Percentiles rank a stretch among this genome's conserved stretches.
Conservation (phyloP, 2,888 invertebrate species). For the Anaspis maculata region DNA sequence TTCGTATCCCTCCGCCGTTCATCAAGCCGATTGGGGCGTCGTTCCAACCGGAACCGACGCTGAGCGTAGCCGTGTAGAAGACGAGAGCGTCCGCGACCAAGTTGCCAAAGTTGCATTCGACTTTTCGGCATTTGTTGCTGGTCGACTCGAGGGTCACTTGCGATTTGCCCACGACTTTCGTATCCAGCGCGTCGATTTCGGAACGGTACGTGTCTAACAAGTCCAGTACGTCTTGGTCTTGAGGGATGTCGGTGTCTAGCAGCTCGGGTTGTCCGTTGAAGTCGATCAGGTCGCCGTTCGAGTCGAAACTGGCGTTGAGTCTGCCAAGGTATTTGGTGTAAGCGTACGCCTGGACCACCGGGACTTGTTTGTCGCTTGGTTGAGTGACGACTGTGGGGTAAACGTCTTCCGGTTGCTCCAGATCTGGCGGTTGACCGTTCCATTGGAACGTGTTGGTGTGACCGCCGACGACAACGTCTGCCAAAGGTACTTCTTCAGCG, state of each 20-base stretch:
- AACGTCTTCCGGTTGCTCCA: conserved; percentile 60
- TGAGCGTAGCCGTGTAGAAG: conserved; percentile 41
- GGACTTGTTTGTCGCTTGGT: conserved; percentile 60
- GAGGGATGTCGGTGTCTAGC: conserved; percentile 54
- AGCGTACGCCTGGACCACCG: conserved; percentile 84
- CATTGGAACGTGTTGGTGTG: conserved; percentile 88
- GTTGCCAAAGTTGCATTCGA: conserved; percentile 82
- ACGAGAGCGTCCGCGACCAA: conserved; percentile 70
- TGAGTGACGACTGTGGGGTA: conserved; percentile 72
- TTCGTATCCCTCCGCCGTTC: conserved; percentile 70
- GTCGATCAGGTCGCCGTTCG: conserved; percentile 56
- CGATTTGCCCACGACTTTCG: conserved; percentile 56
- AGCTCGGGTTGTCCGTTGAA: conserved; percentile 71
- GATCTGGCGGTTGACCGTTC: conserved; percentile 62
- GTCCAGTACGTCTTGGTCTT: conserved; percentile 56
- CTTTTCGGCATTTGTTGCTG: conserved; percentile 60
- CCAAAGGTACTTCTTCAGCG: conserved; percentile 63
- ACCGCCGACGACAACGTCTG: conserved; percentile 85
- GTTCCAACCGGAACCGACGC: conserved; percentile 51
- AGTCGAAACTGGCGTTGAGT: conserved; percentile 61
- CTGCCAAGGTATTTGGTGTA: conserved; percentile 86
- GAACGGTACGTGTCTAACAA: conserved; percentile 54
- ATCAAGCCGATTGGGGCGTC: conserved; percentile 67
- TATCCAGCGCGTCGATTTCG: conserved; percentile 47
- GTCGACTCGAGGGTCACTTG: conserved; percentile 62